A percentile compares a stretch with the other conserved stretches of the same genome.
Evolutionary conservation across 2,113 vertebrate species (phyloP).

Genomic region (human): DNA sequence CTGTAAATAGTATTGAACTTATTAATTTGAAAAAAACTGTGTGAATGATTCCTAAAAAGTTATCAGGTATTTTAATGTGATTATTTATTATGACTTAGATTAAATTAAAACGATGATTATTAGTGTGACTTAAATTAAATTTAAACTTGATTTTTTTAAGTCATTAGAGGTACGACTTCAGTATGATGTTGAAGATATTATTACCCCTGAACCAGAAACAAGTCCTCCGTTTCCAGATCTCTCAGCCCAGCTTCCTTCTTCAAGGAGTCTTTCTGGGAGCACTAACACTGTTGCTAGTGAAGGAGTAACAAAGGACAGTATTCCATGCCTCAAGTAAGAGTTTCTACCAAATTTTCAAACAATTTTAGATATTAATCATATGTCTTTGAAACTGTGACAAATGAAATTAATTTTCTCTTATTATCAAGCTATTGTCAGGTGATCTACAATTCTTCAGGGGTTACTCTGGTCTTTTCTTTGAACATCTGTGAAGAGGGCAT

Average conservation of each 20-base stretch:
- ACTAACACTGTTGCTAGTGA: slow-evolving; percentile 90
- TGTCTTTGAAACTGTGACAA: neutral
- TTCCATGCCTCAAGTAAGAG: slow-evolving; percentile 93
- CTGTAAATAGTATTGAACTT: slow-evolving; percentile 15
- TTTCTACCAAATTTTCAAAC: neutral
- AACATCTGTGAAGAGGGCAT: neutral
- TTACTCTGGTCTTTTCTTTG: neutral
- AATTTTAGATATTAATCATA: neutral
- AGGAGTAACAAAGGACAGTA: slow-evolving; percentile 89
- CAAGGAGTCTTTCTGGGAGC: slow-evolving; percentile 90
- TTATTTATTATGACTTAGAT: neutral
- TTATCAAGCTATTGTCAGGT: neutral
- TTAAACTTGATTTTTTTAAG: slow-evolving; percentile 81
- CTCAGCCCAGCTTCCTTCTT: slow-evolving; percentile 89
- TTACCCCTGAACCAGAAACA: slow-evolving; percentile 94
- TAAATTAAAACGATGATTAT: neutral
- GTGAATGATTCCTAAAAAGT: slow-evolving; percentile 21
- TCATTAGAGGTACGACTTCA: slow-evolving; percentile 95
- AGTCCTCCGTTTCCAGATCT: slow-evolving; percentile 90
- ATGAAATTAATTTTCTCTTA: neutral
- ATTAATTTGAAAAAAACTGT: slow-evolving; percentile 33
- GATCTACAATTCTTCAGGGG: neutral
- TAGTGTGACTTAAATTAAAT: neutral
- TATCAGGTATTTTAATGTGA: slow-evolving; percentile 13
- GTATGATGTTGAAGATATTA: slow-evolving; percentile 93